phyloP scores from a whole-genome alignment of 2,888 invertebrate genomes.

The Malthinus seriepunctatus region DNA sequence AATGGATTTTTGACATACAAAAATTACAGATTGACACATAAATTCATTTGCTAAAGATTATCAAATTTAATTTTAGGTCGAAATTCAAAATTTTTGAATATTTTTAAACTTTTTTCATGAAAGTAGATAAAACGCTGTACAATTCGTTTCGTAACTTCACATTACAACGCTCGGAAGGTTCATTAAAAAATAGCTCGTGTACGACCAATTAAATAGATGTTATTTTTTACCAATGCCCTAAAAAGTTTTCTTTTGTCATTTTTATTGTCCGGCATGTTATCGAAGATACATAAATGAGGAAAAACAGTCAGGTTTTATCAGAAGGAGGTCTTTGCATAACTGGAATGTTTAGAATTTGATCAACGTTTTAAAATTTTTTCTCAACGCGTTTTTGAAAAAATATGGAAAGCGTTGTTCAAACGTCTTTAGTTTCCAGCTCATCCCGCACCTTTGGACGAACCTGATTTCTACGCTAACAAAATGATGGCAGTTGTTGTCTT shows the following conservation, averaged over 20 bases:
- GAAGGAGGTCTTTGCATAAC: conserved; percentile 15
- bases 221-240: conserved; percentile 15
- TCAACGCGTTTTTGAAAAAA: conserved; percentile 5
- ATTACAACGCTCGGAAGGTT: too few species aligned
- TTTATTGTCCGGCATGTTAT: conserved; percentile 26
- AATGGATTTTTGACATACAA: too few species aligned
- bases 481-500: conserved; percentile 47
- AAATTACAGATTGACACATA: too few species aligned
- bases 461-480: conserved; percentile 50
- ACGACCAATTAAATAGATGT: not conserved
- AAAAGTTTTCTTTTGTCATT: not conserved
- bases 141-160: too few species aligned
- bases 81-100: too few species aligned
- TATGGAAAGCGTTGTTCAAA: conserved; percentile 4
- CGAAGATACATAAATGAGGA: conserved; percentile 46
- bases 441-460: conserved; percentile 33
- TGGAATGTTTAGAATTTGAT: conserved; percentile 22
- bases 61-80: too few species aligned
- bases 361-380: conserved; percentile 4
- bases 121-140: too few species aligned
- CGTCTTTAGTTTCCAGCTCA: conserved; percentile 20
- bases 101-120: too few species aligned
- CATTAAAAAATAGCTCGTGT: too few species aligned
- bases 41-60: too few species aligned
- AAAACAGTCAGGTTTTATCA: conserved; percentile 52